Evolutionary conservation across 2,113 vertebrate species (phyloP).

Genomic region (Morphnarchus princeps): DNA sequence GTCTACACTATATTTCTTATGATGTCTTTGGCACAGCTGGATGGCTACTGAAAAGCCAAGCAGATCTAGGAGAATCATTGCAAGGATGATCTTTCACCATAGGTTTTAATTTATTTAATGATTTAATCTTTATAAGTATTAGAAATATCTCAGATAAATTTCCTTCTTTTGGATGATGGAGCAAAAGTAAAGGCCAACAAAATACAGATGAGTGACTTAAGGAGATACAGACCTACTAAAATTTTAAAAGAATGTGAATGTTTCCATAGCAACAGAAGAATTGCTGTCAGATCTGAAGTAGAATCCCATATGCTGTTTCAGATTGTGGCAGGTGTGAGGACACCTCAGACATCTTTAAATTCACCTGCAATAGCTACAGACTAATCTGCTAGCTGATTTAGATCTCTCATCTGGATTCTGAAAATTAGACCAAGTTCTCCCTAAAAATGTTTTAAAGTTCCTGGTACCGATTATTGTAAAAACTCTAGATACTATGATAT

Average conservation of each 20-base stretch:
- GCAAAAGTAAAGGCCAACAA: not conserved
- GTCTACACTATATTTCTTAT: not conserved
- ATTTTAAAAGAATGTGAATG: not conserved
- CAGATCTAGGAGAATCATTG: not conserved
- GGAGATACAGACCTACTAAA: not conserved
- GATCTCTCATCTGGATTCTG: not conserved
- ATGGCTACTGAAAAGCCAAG: not conserved
- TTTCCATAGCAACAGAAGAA: slow-evolving; percentile 19
- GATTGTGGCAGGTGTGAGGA: not conserved
- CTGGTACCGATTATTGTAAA: not conserved
- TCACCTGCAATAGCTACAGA: not conserved
- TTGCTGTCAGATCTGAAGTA: not conserved
- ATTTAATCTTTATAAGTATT: not conserved
- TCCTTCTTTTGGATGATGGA: not conserved
- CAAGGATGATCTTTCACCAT: not conserved
- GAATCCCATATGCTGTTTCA: not conserved
- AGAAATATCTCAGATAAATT: not conserved
- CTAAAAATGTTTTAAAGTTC: not conserved
- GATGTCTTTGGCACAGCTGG: not conserved
- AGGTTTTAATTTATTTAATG: not conserved
- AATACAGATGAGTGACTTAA: not conserved
- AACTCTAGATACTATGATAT: not conserved
- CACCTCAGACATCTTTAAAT: not conserved
- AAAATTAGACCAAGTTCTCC: not conserved
- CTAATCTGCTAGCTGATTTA: not conserved